Evolutionary conservation across 2,888 invertebrate species (phyloP), one percentile per base, ranked within the genome.

Genomic region (Sinohyriopsis cumingii): DNA sequence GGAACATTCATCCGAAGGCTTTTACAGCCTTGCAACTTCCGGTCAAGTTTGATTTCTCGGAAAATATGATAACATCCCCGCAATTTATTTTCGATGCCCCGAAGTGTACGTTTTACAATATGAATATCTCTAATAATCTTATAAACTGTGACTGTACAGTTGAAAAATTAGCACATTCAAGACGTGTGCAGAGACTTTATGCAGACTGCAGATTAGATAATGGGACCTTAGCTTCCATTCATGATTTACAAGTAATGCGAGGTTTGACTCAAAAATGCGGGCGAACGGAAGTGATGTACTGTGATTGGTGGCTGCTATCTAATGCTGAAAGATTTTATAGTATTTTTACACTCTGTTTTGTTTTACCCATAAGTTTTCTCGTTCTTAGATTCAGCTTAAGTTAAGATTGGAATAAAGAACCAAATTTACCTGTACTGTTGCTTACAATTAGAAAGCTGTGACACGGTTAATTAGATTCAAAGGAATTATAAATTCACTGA

Each of bases 111-210:
- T 73, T 72, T 28, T 77, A 70, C 56, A 67, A 66, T 33, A 59
- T 77, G 9, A 75, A 77, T 56, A 71, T 77, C 20, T 64, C 75
- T n/a, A 63, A 68, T 22, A 77, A 77, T 67, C 73, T 75, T 25
- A 73, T 77, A 55, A 28, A 70, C 9, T 77, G 77, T 68, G 75
- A 77, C 66, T 77, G 77, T 70, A 61, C 69, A 56, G 73, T 77
- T 20, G 77, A 77, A 65, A 67, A 65, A 24, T 18, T 70, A 20
- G 64, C 75, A 5, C 75, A 75, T 63, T 77, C 77, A 1, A 68
- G 60, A 45, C 64, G 69, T 12, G 64, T 68, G n/a, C 63, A 72
- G 33, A 59, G 33, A 54, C 65, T 77, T 24, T 24, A 33, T 9
- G 77, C 73, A 33, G 65, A 71, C 25, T 77, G 77, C 57, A 63